phyloP scores from a whole-genome alignment of 2,888 invertebrate genomes.

The Agonopterix arenella region DNA sequence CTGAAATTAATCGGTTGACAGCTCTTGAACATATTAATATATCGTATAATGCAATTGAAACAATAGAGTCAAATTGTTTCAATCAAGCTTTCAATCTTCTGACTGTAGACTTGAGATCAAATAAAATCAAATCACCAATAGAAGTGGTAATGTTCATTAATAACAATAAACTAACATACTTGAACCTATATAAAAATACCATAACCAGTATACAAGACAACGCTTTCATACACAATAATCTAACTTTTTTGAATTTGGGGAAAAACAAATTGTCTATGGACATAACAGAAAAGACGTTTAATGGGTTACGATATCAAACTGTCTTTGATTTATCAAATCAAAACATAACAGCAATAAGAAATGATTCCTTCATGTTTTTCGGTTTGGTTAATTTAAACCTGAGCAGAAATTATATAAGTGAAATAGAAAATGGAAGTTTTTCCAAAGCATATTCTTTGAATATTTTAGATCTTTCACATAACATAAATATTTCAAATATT shows the following conservation, averaged over 20 bases:
- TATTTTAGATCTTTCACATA: conserved; percentile 48
- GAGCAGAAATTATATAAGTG: conserved; percentile 39
- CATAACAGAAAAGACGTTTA: conserved; percentile 37
- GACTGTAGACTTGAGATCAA: conserved; percentile 44
- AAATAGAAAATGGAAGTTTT: conserved; percentile 39
- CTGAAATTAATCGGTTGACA: conserved; percentile 40
- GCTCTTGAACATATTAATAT: conserved; percentile 41
- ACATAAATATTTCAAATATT: conserved; percentile 29
- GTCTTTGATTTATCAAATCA: conserved; percentile 39
- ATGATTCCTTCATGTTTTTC: conserved; percentile 36
- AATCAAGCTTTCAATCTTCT: conserved; percentile 35
- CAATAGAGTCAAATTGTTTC: conserved; percentile 47
- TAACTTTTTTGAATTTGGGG: conserved; percentile 41
- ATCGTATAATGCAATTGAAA: conserved; percentile 44
- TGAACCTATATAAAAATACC: conserved; percentile 44
- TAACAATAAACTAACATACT: conserved; percentile 34
- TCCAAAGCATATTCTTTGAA: conserved; percentile 21
- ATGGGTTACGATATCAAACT: conserved; percentile 35
- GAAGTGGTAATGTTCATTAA: conserved; percentile 43
- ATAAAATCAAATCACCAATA: conserved; percentile 37
- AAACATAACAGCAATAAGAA: conserved; percentile 31
- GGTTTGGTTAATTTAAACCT: conserved; percentile 39
- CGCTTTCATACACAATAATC: conserved; percentile 36
- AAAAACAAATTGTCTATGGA: conserved; percentile 41
- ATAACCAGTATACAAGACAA: conserved; percentile 38